These are phyloP conservation scores for Auanema sp. DNA, from an alignment of 2,888 invertebrate genomes.

Conservation along the genomic window DNA sequence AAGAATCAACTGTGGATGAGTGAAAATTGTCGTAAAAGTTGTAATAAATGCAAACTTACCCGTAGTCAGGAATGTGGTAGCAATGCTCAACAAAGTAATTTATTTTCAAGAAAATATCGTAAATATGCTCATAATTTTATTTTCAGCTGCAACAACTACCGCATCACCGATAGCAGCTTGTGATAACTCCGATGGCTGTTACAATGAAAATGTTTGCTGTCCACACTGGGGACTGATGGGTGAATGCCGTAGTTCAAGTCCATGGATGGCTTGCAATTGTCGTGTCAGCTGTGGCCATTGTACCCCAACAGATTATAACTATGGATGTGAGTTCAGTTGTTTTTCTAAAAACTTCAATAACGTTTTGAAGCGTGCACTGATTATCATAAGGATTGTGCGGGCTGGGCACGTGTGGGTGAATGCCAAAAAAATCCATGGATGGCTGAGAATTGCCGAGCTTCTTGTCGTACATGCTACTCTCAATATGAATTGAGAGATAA, in stretches of 20 bases:
- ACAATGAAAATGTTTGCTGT: constrained; percentile 57
- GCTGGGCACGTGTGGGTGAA: constrained; percentile 12
- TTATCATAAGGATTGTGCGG: constrained; percentile 13
- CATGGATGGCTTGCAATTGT: constrained; percentile 14
- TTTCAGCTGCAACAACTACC: constrained; percentile 16
- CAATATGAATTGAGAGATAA: constrained; percentile 35
- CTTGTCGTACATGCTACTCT: constrained; percentile 23
- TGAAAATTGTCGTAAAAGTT: constrained; percentile 54
- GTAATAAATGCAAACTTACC: constrained; percentile 44
- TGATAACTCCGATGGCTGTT: constrained; percentile 45
- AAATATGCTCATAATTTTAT: neutral
- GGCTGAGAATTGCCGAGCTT: constrained; percentile 19
- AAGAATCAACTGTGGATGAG: constrained; percentile 57
- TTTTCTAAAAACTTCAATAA: neutral
- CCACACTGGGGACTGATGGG: constrained; percentile 49
- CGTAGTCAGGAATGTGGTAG: constrained; percentile 47
- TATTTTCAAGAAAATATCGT: neutral
- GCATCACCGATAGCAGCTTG: constrained; percentile 7
- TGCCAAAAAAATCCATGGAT: constrained; percentile 23
- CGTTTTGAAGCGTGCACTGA: constrained; percentile 16
- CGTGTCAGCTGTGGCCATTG: constrained; percentile 6
- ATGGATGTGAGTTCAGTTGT: constrained; percentile 1
- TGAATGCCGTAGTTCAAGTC: constrained; percentile 8
- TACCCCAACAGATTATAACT: neutral
- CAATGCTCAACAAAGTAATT: constrained; percentile 11